Percentiles rank a stretch among this genome's conserved stretches.
Evolutionary conservation across 2,888 invertebrate species (phyloP).

Genomic region (Meloe dianella): DNA sequence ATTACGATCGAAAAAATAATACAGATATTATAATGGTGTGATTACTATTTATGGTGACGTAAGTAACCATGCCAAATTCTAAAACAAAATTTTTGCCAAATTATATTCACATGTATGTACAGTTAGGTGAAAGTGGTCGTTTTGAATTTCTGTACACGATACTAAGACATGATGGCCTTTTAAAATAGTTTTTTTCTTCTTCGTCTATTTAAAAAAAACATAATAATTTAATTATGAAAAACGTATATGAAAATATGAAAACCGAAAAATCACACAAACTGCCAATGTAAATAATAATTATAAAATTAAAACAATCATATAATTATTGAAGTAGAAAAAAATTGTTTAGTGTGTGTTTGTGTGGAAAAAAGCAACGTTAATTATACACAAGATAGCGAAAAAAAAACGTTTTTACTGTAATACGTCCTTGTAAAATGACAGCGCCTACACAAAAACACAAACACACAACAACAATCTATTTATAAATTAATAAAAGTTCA

Average conservation of each 20-base stretch:
- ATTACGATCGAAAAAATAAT: not conserved
- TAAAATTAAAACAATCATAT: not conserved
- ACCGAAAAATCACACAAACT: not conserved
- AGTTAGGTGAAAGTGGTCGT: constrained; percentile 18
- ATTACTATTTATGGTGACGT: not conserved
- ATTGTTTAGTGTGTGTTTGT: not conserved
- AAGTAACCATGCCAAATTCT: constrained; percentile 5
- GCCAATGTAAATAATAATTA: not conserved
- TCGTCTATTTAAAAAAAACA: not conserved
- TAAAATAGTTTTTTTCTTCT: not conserved
- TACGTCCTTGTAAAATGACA: constrained; percentile 3
- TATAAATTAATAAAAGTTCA: constrained; percentile 4
- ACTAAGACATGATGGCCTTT: constrained; percentile 3
- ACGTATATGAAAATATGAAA: not conserved
- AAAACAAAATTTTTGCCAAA: not conserved
- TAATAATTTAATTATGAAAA: not conserved
- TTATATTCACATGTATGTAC: not conserved
- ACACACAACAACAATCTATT: constrained; percentile 6
- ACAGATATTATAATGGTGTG: not conserved
- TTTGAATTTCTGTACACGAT: constrained; percentile 14
- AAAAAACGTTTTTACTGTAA: not conserved
- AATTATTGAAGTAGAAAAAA: not conserved
- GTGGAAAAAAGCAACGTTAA: not conserved
- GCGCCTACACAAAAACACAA: constrained; percentile 4
- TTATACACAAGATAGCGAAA: not conserved